These are phyloP conservation scores for Apocheima hispidaria DNA, from an alignment of 2,888 invertebrate species.

Conservation along the genomic window DNA sequence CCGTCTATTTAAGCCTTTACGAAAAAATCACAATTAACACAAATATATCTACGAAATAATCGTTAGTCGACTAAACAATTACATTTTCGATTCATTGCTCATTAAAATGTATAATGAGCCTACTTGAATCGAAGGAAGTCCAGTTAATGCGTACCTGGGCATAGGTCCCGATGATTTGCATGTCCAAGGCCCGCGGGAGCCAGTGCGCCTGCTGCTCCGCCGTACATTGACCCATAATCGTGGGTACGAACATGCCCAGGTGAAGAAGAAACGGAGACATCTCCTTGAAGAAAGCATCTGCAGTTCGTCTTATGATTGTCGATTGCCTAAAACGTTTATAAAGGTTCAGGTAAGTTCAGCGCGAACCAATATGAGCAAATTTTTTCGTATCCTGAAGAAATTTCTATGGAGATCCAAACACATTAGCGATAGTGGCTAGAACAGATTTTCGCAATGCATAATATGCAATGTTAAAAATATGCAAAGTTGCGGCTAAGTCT, in stretches of 20 bases:
- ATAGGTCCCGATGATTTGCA: conserved; percentile 96
- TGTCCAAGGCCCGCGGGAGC: conserved; percentile 92
- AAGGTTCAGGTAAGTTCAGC: no score
- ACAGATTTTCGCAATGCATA: no score
- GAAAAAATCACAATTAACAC: not conserved
- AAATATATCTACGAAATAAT: not conserved
- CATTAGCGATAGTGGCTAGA: no score
- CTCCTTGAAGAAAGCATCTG: conserved; percentile 88
- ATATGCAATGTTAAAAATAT: no score
- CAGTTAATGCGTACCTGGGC: conserved; percentile 88
- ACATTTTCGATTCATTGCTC: not conserved
- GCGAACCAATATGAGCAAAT: no score
- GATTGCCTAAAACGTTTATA: conserved; percentile 47
- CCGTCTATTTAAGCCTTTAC: not conserved
- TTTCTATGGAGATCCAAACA: no score
- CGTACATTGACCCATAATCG: conserved; percentile 94
- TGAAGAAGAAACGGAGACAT: conserved; percentile 91
- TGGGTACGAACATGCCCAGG: conserved; percentile 96
- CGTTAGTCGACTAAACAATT: not conserved
- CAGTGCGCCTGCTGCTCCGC: conserved; percentile 94
- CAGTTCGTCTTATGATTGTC: conserved; percentile 60
- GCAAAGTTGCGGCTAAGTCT: no score
- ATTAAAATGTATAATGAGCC: conserved; percentile 13
- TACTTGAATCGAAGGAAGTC: not conserved
- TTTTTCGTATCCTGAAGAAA: no score